Evolutionary conservation across 2,888 invertebrate species (phyloP).

Genomic region (Cecidostiba fungosa): DNA sequence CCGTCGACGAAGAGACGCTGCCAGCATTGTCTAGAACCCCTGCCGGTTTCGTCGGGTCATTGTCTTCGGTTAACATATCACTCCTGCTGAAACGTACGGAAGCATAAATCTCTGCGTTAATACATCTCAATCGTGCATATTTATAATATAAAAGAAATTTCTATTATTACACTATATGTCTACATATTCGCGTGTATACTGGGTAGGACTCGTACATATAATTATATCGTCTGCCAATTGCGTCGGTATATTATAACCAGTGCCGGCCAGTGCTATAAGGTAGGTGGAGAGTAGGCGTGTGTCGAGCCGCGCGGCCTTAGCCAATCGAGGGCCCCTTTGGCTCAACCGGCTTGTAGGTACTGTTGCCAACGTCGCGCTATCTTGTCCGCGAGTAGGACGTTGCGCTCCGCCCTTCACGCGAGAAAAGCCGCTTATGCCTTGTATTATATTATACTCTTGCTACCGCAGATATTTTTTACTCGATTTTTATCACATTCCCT

Average conservation of each 20-base stretch:
- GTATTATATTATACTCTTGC: background rate
- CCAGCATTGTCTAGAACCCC: conserved; percentile 79
- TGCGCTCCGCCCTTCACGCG: conserved; percentile 59
- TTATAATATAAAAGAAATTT: no score
- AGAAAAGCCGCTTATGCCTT: conserved; percentile 6
- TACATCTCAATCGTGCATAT: background rate
- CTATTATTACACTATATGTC: no score
- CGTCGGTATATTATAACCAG: conserved; percentile 14
- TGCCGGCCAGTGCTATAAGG: conserved; percentile 40
- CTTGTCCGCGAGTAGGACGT: conserved; percentile 65
- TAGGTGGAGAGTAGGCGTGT: conserved; percentile 60
- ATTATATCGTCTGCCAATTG: conserved; percentile 63
- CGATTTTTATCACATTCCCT: no score
- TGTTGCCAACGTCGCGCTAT: conserved; percentile 77
- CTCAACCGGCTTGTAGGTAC: conserved; percentile 23
- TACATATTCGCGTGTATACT: no score
- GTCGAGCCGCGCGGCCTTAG: conserved; percentile 55
- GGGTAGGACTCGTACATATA: no score
- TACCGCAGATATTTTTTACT: background rate
- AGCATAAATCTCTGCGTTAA: background rate
- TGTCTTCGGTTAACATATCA: conserved; percentile 80
- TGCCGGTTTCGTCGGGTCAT: conserved; percentile 79
- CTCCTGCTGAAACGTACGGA: conserved; percentile 70
- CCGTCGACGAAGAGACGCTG: conserved; percentile 79
- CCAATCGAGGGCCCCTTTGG: conserved; percentile 61